A percentile compares a stretch with the other conserved stretches of the same genome.
Evolutionary conservation across 2,797 vertebrate species (phyloP).

Genomic region (Diplodus sargus): DNA sequence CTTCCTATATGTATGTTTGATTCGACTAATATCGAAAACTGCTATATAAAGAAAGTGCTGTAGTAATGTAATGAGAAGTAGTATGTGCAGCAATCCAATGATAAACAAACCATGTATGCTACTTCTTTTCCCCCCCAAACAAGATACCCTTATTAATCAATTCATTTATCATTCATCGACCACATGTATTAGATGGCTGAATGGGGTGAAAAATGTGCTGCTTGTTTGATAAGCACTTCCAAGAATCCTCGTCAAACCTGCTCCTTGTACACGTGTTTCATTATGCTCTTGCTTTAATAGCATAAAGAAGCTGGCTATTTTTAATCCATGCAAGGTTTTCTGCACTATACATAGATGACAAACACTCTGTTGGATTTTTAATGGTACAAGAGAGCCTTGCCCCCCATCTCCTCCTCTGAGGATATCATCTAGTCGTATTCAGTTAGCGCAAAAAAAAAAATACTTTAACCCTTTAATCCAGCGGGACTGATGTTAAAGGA

Average conservation of each 20-base stretch:
- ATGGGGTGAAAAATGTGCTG: background rate
- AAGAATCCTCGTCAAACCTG: constrained; percentile 3
- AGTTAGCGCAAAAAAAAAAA: constrained; percentile 1
- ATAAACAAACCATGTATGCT: background rate
- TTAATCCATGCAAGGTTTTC: constrained; percentile 16
- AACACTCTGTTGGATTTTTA: constrained; percentile 20
- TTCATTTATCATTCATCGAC: background rate
- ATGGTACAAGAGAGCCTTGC: constrained; percentile 8
- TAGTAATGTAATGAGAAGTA: too few species aligned
- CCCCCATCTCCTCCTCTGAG: constrained; percentile 29
- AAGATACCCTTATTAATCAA: background rate
- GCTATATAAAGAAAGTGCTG: too few species aligned
- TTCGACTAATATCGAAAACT: background rate
- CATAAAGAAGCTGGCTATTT: constrained; percentile 20
- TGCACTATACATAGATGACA: constrained; percentile 20
- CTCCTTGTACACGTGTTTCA: background rate
- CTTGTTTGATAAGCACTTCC: background rate
- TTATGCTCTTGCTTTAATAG: background rate
- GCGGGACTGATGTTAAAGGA: background rate
- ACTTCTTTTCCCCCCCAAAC: background rate
- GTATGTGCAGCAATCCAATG: too few species aligned
- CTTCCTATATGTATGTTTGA: background rate
- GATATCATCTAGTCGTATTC: constrained; percentile 19
- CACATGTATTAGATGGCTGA: background rate
- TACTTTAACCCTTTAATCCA: constrained; percentile 3